Percentiles rank a stretch among this genome's conserved stretches.
Conservation (phyloP, 2,888 invertebrate species). For the Zaprionus lineosus region DNA sequence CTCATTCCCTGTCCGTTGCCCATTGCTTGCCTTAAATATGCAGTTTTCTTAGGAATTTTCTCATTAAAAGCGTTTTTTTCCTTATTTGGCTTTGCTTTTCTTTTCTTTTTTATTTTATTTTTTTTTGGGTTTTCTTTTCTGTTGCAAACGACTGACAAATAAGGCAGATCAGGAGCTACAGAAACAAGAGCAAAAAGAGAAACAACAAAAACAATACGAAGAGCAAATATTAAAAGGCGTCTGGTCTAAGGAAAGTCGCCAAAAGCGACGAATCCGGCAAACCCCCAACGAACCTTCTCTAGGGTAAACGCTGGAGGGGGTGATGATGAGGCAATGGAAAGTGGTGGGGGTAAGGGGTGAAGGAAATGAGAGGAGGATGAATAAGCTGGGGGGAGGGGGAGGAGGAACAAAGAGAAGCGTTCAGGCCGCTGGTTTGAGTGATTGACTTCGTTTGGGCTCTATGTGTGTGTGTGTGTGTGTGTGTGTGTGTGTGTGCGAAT, state of each 20-base stretch:
- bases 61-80: conserved; percentile 66
- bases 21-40: conserved; percentile 66
- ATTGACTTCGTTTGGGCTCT: conserved; percentile 65
- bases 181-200: conserved; percentile 9
- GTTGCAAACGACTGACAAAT: conserved; percentile 47
- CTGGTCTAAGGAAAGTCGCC: conserved; percentile 62
- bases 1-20: too few relatives aligned
- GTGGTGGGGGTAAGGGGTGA: too few relatives aligned
- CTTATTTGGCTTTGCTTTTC: conserved; percentile 22
- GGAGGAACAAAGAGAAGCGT: too few relatives aligned
- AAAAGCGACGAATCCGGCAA: conserved; percentile 44
- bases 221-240: conserved; percentile 78
- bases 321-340: too few relatives aligned
- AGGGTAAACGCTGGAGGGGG: too few relatives aligned
- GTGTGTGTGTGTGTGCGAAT: conserved; percentile 10
- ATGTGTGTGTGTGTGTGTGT: neutral
- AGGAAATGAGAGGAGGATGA: too few relatives aligned
- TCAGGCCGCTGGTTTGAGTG: conserved; percentile 66
- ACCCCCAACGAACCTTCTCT: too few relatives aligned
- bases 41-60: conserved; percentile 78
- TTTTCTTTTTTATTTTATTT: conserved; percentile 21
- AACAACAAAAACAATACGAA: conserved; percentile 18
- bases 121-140: conserved; percentile 6
- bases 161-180: conserved; percentile 59
- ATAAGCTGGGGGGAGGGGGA: too few relatives aligned